Conservation (phyloP, 2,797 vertebrate genomes). For the Mus spretus region DNA sequence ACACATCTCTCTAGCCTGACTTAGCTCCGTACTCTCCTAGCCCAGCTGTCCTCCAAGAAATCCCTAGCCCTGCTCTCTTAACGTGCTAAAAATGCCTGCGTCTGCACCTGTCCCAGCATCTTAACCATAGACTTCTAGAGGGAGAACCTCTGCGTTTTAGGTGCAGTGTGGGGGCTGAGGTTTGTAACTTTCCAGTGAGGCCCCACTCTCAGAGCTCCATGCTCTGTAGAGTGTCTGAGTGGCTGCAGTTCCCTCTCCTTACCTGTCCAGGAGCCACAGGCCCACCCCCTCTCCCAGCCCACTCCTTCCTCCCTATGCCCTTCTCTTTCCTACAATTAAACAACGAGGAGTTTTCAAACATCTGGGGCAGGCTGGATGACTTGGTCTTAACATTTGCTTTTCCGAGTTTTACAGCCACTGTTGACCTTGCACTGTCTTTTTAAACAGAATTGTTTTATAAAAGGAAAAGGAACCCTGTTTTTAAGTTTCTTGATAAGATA, state of each 20-base stretch:
- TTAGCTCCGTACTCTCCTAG: not conserved
- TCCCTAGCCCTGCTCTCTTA: not conserved
- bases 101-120: not conserved
- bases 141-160: not conserved
- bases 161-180: not conserved
- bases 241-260: not conserved
- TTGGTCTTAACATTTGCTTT: not conserved
- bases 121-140: not conserved
- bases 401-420: conserved; percentile 37
- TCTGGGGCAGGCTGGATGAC: not conserved
- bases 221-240: not conserved
- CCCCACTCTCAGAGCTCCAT: too few relatives aligned
- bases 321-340: not conserved
- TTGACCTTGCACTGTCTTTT: conserved; percentile 1
- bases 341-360: not conserved
- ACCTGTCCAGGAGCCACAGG: not conserved
- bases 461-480: not conserved
- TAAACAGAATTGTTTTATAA: not conserved
- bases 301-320: not conserved
- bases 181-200: not conserved
- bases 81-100: not conserved
- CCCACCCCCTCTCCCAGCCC: too few relatives aligned
- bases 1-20: not conserved
- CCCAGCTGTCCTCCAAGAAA: not conserved
- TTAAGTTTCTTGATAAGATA: conserved; percentile 14